Percentiles rank a stretch among this genome's conserved stretches.
Evolutionary conservation across 2,888 invertebrate genomes (phyloP).

Genomic region (Eristalis intricaria): DNA sequence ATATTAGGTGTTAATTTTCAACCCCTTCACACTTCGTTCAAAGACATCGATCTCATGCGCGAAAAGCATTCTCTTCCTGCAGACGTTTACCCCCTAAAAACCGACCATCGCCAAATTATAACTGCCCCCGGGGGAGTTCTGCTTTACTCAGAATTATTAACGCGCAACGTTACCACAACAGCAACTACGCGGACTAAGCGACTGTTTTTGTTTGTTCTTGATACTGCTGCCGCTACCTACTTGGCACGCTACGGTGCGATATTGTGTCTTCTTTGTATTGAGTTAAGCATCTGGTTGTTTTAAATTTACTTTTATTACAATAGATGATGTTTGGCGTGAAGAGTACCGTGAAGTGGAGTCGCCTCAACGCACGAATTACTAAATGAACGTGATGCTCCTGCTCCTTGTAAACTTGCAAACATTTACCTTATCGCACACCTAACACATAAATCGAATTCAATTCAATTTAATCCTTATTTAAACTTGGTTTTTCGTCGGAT

Average conservation of each 20-base stretch:
- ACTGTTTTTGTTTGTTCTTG: slow-evolving; percentile 1
- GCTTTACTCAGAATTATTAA: slow-evolving; percentile 55
- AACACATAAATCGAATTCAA: slow-evolving; percentile 67
- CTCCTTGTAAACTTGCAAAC: not conserved
- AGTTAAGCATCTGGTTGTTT: slow-evolving; percentile 55
- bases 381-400: slow-evolving; percentile 30
- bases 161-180: slow-evolving; percentile 39
- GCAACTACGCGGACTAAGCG: slow-evolving; percentile 25
- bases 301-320: slow-evolving; percentile 49
- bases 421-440: slow-evolving; percentile 50
- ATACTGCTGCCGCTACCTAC: not conserved
- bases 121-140: slow-evolving; percentile 63
- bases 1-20: slow-evolving; percentile 75
- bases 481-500: slow-evolving; percentile 46
- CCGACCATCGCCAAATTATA: slow-evolving; percentile 56
- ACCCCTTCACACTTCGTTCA: slow-evolving; percentile 68
- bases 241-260: not conserved
- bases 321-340: slow-evolving; percentile 35
- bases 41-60: slow-evolving; percentile 64
- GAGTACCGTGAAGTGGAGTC: not conserved
- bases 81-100: not conserved
- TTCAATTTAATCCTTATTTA: slow-evolving; percentile 69
- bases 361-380: slow-evolving; percentile 58
- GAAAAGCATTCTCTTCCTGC: slow-evolving; percentile 16
- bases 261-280: slow-evolving; percentile 47